Percentiles rank a stretch among this genome's conserved stretches.
phyloP scores from a whole-genome alignment of 2,888 invertebrate species.

The Dorcus parallelipipedus region DNA sequence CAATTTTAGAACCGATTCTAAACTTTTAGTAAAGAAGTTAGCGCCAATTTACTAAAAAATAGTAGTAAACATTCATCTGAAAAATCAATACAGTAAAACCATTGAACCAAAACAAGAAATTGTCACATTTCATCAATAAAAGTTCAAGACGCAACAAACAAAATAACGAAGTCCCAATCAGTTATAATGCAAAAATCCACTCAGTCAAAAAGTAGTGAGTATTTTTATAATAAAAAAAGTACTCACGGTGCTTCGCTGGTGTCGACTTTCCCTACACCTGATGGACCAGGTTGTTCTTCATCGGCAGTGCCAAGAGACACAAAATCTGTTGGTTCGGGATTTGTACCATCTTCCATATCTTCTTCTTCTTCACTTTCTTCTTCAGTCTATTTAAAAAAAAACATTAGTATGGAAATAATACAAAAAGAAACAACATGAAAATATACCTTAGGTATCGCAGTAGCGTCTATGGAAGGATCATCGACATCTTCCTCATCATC shows the following conservation, averaged over 20 bases:
- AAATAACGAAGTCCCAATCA: not conserved
- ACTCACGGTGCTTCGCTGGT: conserved; percentile 47
- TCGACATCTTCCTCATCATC: conserved; percentile 35
- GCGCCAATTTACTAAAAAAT: too few relatives aligned
- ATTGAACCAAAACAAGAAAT: too few relatives aligned
- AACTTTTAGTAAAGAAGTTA: too few relatives aligned
- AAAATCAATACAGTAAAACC: too few relatives aligned
- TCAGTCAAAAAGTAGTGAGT: not conserved
- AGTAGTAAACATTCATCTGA: too few relatives aligned
- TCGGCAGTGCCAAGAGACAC: conserved; percentile 41
- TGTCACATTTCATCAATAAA: too few relatives aligned
- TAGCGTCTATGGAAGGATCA: conserved; percentile 27
- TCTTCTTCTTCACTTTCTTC: conserved; percentile 41
- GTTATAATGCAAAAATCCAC: not conserved
- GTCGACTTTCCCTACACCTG: conserved; percentile 42
- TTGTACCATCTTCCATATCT: conserved; percentile 33
- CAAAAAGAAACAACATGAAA: not conserved
- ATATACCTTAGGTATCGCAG: conserved; percentile 34
- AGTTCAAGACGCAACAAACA: too few relatives aligned
- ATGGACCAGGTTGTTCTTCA: conserved; percentile 47
- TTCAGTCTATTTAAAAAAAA: conserved; percentile 36
- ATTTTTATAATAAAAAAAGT: conserved; percentile 34
- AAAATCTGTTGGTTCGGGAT: conserved; percentile 36
- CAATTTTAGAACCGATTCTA: too few relatives aligned
- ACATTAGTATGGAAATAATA: not conserved